Percentiles rank a stretch among this genome's conserved stretches.
These are phyloP conservation scores for Pseudomugil tenellus DNA, from an alignment of 2,797 vertebrate species.

Conservation along the genomic window DNA sequence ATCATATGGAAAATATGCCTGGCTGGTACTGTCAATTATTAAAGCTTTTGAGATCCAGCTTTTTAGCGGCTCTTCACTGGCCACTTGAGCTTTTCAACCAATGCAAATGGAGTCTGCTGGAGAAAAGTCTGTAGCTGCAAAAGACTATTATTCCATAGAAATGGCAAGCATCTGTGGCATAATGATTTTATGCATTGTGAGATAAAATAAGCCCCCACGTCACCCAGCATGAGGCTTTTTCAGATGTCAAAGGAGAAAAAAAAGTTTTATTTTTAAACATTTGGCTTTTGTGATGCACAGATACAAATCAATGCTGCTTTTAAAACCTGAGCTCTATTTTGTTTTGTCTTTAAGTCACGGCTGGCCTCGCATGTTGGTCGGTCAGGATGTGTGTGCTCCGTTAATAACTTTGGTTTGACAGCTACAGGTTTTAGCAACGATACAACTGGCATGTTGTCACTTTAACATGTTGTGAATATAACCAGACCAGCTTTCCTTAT, in stretches of 20 bases:
- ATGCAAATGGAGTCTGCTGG: not conserved
- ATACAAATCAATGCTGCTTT: not conserved
- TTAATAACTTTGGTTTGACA: no score
- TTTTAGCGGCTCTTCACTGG: constrained; percentile 11
- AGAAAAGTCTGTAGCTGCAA: not conserved
- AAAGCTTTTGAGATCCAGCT: constrained; percentile 6
- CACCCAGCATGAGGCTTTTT: no score
- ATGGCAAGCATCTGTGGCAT: not conserved
- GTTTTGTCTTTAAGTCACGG: constrained; percentile 6
- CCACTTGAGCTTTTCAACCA: not conserved
- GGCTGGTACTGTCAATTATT: not conserved
- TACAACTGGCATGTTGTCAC: not conserved
- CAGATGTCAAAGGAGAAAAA: not conserved
- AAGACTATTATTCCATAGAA: not conserved
- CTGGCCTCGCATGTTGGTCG: constrained; percentile 10
- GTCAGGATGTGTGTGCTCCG: no score
- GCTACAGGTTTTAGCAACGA: not conserved
- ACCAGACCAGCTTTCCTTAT: not conserved
- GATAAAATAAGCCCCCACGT: constrained; percentile 7
- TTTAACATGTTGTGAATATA: not conserved
- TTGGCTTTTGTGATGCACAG: constrained; percentile 4
- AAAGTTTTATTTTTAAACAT: constrained; percentile 6
- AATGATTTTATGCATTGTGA: not conserved
- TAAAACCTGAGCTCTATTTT: not conserved
- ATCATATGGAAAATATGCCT: not conserved